Evolutionary conservation across 2,797 vertebrate genomes (phyloP).

Genomic region (Darevskia mixta): DNA sequence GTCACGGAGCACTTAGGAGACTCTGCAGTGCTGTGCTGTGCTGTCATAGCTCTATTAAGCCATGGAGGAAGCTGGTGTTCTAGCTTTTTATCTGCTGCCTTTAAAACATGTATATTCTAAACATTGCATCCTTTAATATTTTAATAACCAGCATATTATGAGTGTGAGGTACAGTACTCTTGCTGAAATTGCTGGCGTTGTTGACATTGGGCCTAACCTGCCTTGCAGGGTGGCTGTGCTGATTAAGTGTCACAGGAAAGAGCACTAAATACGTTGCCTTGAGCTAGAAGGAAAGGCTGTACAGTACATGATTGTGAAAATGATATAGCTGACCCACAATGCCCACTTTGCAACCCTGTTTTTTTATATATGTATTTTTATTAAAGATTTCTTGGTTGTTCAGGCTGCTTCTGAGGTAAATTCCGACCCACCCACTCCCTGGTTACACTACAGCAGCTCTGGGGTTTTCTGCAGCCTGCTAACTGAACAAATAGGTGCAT

Average conservation of each 20-base stretch:
- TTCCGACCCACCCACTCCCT: background rate
- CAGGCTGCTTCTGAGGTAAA: background rate
- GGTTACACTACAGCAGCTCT: too few relatives aligned
- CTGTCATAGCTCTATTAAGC: background rate
- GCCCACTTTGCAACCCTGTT: background rate
- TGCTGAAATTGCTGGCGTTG: too few relatives aligned
- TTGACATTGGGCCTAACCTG: background rate
- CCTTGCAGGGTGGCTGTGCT: background rate
- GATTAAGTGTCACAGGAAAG: background rate
- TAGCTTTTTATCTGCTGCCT: background rate
- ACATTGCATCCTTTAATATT: background rate
- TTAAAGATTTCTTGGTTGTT: background rate
- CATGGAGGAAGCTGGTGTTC: background rate
- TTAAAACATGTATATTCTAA: background rate
- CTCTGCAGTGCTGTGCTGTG: background rate
- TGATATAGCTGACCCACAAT: background rate
- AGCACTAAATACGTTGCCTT: background rate
- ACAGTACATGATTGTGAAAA: background rate
- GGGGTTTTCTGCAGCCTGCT: too few relatives aligned
- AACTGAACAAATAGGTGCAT: background rate
- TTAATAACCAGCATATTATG: background rate
- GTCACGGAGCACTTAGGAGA: background rate
- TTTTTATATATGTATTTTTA: background rate
- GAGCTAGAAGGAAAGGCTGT: background rate
- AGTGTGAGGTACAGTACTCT: too few relatives aligned